These are phyloP conservation scores for Perca schrenkii DNA, from an alignment of 2,113 vertebrate species.

Conservation along the genomic window DNA sequence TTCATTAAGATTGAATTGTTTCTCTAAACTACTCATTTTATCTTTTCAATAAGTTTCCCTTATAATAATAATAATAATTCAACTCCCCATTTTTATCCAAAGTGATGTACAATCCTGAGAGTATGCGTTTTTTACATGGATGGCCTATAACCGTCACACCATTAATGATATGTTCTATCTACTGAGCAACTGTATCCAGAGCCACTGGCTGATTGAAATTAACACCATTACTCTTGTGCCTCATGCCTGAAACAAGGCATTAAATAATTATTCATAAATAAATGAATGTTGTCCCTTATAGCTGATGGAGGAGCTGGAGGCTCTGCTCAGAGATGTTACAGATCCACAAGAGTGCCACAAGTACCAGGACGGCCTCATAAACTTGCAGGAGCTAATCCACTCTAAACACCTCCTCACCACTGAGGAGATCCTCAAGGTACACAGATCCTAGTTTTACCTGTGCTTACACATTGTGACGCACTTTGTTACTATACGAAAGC, in stretches of 20 bases:
- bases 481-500: background rate
- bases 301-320: constrained; percentile 89
- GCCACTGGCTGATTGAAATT: background rate
- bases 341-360: constrained; percentile 53
- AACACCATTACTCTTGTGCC: background rate
- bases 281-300: constrained; percentile 52
- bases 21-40: background rate
- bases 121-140: background rate
- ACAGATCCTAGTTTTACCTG: background rate
- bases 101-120: background rate
- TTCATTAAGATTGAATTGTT: background rate
- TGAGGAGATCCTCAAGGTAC: constrained; percentile 89
- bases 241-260: background rate
- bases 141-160: background rate
- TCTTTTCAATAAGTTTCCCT: background rate
- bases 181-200: background rate
- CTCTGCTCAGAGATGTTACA: constrained; percentile 80
- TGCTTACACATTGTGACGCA: background rate
- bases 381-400: constrained; percentile 85
- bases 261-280: background rate
- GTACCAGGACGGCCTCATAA: constrained; percentile 82
- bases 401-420: constrained; percentile 84
- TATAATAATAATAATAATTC: background rate
- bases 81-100: background rate
- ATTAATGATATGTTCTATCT: background rate